phyloP scores from a whole-genome alignment of 2,888 invertebrate genomes.

The Operophtera brumata region DNA sequence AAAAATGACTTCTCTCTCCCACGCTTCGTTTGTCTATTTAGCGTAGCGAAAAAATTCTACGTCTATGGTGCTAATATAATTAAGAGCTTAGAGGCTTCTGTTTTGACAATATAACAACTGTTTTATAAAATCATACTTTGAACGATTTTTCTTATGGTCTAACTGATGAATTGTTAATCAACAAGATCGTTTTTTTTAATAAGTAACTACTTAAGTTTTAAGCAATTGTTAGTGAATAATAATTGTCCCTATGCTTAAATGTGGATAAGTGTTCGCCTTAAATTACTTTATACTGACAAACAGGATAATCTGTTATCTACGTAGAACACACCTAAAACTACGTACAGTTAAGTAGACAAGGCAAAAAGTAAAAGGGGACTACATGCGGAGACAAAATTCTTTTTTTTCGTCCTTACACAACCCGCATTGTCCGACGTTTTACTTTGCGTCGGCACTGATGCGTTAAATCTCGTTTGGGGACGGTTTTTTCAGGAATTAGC shows the following conservation, averaged over 20 bases:
- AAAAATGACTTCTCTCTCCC: too few relatives aligned
- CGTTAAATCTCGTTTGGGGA: slow-evolving; percentile 21
- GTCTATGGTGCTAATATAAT: slow-evolving; percentile 11
- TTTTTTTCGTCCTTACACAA: slow-evolving; percentile 24
- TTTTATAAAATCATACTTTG: too few relatives aligned
- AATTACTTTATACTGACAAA: slow-evolving; percentile 6
- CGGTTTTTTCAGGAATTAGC: slow-evolving; percentile 17
- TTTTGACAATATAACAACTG: too few relatives aligned
- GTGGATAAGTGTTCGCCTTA: neutral
- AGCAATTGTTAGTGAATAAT: too few relatives aligned
- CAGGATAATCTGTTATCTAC: slow-evolving; percentile 20
- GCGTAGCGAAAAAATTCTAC: too few relatives aligned
- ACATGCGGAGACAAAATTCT: slow-evolving; percentile 23
- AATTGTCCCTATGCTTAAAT: too few relatives aligned
- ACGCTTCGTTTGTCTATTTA: too few relatives aligned
- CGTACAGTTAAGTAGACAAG: slow-evolving; percentile 25
- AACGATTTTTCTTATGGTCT: too few relatives aligned
- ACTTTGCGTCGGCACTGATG: slow-evolving; percentile 25
- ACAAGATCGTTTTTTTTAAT: too few relatives aligned
- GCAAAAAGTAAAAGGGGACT: slow-evolving; percentile 20
- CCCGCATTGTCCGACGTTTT: slow-evolving; percentile 31
- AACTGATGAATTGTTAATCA: too few relatives aligned
- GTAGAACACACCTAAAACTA: neutral
- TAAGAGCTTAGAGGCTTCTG: neutral
- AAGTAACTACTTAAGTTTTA: too few relatives aligned